A percentile compares a stretch with the other conserved stretches of the same genome.
phyloP scores from a whole-genome alignment of 2,113 vertebrate genomes.

The Zapornia atra region DNA sequence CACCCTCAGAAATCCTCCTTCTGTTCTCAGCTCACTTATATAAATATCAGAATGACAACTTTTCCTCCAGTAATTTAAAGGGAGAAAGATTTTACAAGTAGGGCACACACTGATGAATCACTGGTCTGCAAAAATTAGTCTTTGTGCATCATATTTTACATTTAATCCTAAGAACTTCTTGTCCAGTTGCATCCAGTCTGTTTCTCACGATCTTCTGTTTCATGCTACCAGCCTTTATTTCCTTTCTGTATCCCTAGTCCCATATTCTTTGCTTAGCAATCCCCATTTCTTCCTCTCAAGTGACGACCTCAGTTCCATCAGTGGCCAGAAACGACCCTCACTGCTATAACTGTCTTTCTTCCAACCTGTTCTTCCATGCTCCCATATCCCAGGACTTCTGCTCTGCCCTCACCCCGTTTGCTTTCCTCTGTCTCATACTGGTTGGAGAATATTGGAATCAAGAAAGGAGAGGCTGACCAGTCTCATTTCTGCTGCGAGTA shows the following conservation, averaged over 20 bases:
- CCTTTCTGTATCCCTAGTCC: background rate
- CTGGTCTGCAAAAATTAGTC: background rate
- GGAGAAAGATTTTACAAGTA: background rate
- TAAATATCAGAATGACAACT: background rate
- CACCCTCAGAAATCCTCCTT: slow-evolving; percentile 24
- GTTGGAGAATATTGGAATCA: background rate
- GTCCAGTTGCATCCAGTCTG: background rate
- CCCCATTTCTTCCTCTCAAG: background rate
- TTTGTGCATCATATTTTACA: background rate
- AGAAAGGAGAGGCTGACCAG: background rate
- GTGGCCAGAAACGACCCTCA: background rate
- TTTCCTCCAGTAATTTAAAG: background rate
- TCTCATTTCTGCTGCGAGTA: background rate
- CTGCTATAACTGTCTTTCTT: background rate
- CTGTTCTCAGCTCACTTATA: background rate
- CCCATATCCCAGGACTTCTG: background rate
- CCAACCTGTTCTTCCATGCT: background rate
- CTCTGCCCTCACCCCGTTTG: background rate
- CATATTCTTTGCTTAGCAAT: background rate
- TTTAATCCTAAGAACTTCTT: background rate
- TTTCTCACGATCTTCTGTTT: background rate
- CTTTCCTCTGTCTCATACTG: background rate
- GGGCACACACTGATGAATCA: background rate
- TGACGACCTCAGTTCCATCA: too few relatives aligned
- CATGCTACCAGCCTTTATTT: background rate